Evolutionary conservation across 2,113 vertebrate species (phyloP), one percentile per base, ranked within the genome.

Genomic region (Amazona guildingii): DNA sequence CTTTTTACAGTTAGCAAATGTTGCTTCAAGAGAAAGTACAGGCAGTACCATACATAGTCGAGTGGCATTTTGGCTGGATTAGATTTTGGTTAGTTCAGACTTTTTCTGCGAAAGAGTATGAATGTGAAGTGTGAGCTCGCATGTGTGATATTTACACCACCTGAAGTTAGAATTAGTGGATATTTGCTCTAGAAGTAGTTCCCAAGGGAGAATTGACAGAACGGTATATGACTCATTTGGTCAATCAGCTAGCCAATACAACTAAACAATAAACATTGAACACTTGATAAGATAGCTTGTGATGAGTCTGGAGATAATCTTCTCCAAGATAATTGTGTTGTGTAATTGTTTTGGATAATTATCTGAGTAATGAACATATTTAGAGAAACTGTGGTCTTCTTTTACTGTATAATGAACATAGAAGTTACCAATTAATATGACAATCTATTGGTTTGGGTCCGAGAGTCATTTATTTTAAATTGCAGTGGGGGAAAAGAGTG

Each of bases 391-490:
- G 44, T 79, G 62, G 52, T 94, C 88, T 92, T 92, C 73, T 86
- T 49, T 89, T 94, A 57, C 39, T 79, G 59, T 84, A 86, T 76
- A 90, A 95, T 89, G 69, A 94, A 86, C 66, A 82, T 51, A 52
- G 41, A 93, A 96, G 70, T 88, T 88, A 86, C 73, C 77, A 87
- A 73, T 96, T 96, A 88, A 92, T 95, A 75, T 84, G 83, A 64
- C 89, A 95, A 94, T 91, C 92, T 96, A 84, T 96, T 92, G 86
- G 73, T 75, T 96, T 94, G 92, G 94, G 92, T 95, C 94, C 96
- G 86, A 21, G 85, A 86, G 64, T 90, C 62, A 86, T 77, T 77
- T 84, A 48, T 94, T 92, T 94, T 79, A 85, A 94, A 94, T 91
- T 90, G 62, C 41, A 87, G 54, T 83, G 55, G 39, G 90, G 79